Evolutionary conservation across 2,888 invertebrate genomes (phyloP).

Genomic region (Cacoxenus indagator): DNA sequence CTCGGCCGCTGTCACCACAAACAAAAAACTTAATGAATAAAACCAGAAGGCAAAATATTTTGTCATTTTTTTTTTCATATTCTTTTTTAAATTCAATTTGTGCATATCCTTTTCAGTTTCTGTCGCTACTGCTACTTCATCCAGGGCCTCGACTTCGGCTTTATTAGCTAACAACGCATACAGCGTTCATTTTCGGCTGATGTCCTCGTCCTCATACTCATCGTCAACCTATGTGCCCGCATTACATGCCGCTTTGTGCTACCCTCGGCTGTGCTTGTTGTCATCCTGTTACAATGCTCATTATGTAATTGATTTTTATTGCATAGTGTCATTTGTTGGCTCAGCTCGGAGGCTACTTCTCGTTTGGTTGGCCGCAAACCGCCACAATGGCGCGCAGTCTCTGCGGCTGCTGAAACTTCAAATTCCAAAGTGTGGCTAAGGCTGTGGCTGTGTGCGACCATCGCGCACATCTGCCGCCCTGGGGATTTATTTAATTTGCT

Average conservation of each 20-base stretch:
- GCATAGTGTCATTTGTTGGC: constrained; percentile 39
- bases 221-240: neutral
- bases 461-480: constrained; percentile 53
- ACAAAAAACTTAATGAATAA: constrained; percentile 4
- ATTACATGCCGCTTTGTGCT: too few relatives aligned
- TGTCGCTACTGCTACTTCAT: neutral
- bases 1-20: neutral
- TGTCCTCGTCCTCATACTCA: neutral
- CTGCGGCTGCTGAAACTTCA: neutral
- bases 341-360: constrained; percentile 8
- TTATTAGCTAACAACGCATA: constrained; percentile 10
- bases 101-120: neutral
- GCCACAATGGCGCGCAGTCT: constrained; percentile 23
- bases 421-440: neutral
- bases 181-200: neutral
- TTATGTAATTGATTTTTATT: constrained; percentile 62
- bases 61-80: constrained; percentile 34
- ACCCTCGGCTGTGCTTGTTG: constrained; percentile 12
- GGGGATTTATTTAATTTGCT: constrained; percentile 65
- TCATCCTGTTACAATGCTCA: constrained; percentile 37
- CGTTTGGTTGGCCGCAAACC: neutral
- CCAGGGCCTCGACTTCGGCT: neutral
- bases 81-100: constrained; percentile 4
- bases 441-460: neutral
- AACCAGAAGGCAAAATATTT: constrained; percentile 37